Percentiles rank a stretch among this genome's conserved stretches.
Evolutionary conservation across 2,888 invertebrate species (phyloP).

Genomic region (Cenopis cana): DNA sequence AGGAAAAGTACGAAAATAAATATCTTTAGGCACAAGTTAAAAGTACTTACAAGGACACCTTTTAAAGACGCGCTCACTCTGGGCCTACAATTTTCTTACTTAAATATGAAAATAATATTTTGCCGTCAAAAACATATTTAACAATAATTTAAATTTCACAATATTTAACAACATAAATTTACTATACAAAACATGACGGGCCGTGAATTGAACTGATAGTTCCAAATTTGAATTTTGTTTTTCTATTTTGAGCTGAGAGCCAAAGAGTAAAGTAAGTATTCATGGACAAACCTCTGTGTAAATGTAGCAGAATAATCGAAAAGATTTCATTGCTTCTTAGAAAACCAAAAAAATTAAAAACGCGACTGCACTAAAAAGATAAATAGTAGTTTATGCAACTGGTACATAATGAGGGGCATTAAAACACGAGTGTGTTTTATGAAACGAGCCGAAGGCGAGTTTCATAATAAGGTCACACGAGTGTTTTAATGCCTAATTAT

Average conservation of each 20-base stretch:
- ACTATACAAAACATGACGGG: constrained; percentile 44
- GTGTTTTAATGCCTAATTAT: too few species aligned
- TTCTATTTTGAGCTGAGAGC: neutral
- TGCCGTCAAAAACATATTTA: constrained; percentile 73
- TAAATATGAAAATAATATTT: constrained; percentile 70
- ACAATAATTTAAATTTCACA: constrained; percentile 67
- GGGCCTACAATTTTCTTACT: constrained; percentile 33
- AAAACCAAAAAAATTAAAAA: neutral
- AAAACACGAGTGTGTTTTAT: too few species aligned
- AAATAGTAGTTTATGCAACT: too few species aligned
- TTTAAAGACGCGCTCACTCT: neutral
- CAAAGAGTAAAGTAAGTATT: too few species aligned
- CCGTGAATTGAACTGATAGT: constrained; percentile 12
- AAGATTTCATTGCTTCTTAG: constrained; percentile 45
- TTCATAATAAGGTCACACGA: too few species aligned
- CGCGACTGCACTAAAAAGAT: too few species aligned
- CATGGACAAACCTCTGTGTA: too few species aligned
- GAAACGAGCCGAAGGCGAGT: too few species aligned
- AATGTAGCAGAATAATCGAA: constrained; percentile 33
- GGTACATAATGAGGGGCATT: too few species aligned
- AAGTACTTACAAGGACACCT: constrained; percentile 47
- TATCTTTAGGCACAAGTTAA: neutral
- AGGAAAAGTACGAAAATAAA: too few species aligned
- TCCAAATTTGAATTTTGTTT: constrained; percentile 23
- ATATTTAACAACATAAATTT: constrained; percentile 46